A percentile compares a stretch with the other conserved stretches of the same genome.
Evolutionary conservation across 2,888 invertebrate genomes (phyloP).

Genomic region (Noctua janthina): DNA sequence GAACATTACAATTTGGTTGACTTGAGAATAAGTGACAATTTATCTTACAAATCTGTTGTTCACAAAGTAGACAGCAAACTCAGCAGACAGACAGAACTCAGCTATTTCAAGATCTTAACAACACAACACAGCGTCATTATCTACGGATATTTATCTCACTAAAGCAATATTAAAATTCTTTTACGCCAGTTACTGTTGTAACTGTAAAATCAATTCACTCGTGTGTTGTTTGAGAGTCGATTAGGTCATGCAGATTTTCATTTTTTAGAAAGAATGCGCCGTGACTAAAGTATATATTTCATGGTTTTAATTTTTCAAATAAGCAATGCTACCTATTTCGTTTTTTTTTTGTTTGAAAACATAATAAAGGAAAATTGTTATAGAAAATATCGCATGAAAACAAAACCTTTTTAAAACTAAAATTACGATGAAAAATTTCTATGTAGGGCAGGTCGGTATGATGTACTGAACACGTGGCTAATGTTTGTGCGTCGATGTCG

Average conservation of each 20-base stretch:
- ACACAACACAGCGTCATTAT: background rate
- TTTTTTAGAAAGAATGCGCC: background rate
- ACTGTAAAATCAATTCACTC: background rate
- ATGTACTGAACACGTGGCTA: no score
- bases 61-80: background rate
- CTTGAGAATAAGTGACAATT: background rate
- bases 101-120: background rate
- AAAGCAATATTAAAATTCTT: background rate
- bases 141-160: background rate
- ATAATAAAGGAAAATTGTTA: no score
- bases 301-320: background rate
- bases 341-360: background rate
- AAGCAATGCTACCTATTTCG: background rate
- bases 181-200: background rate
- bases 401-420: no score
- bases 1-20: slow-evolving; percentile 9
- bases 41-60: slow-evolving; percentile 2
- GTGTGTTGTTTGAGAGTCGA: background rate
- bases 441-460: no score
- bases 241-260: background rate
- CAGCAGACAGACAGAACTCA: background rate
- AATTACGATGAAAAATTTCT: no score
- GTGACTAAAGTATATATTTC: background rate
- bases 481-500: no score
- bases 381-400: no score